A percentile compares a stretch with the other conserved stretches of the same genome.
phyloP scores from a whole-genome alignment of 2,888 invertebrate species.

The Nomada lathburiana region DNA sequence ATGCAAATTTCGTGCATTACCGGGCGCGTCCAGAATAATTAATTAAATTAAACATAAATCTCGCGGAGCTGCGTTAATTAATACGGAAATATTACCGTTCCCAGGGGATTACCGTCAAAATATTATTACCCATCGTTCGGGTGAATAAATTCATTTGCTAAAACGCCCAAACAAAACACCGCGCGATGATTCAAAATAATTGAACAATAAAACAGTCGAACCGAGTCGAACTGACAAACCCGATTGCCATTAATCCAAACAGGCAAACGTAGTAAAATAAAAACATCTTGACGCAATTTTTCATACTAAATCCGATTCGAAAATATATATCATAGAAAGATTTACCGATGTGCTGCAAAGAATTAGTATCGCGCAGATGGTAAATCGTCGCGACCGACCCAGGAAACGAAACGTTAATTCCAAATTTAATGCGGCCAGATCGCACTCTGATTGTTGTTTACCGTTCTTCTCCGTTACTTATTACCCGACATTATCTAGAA shows the following conservation, averaged over 20 bases:
- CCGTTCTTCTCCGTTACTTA: constrained; percentile 46
- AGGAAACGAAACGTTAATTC: constrained; percentile 38
- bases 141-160: background rate
- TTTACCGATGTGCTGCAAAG: background rate
- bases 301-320: background rate
- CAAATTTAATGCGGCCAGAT: constrained; percentile 36
- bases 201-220: background rate
- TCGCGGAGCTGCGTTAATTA: background rate
- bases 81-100: background rate
- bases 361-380: constrained; percentile 7
- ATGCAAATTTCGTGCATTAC: too few relatives aligned
- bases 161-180: background rate
- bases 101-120: background rate
- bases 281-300: background rate
- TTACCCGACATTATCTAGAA: constrained; percentile 49
- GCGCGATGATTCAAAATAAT: background rate
- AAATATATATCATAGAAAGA: background rate
- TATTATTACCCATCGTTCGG: background rate
- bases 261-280: background rate
- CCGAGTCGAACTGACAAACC: too few relatives aligned
- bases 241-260: background rate
- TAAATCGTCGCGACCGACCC: constrained; percentile 1
- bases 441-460: constrained; percentile 11
- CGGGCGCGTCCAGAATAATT: background rate
- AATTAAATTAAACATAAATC: constrained; percentile 4